Evolutionary conservation across 2,888 invertebrate species (phyloP).

Genomic region (Eristalis tenax): DNA sequence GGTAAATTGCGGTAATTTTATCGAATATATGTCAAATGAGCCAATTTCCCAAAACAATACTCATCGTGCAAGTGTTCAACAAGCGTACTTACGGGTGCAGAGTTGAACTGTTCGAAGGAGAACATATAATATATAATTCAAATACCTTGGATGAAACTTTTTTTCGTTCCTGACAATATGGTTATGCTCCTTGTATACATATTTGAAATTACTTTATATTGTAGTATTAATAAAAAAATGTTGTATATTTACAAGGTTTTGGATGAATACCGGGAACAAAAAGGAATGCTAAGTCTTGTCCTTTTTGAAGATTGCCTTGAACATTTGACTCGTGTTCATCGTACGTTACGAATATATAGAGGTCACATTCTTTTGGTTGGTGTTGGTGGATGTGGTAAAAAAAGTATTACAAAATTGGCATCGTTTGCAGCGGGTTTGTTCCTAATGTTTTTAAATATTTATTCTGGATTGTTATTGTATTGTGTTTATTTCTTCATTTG

Average conservation of each 20-base stretch:
- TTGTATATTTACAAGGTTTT: slow-evolving; percentile 84
- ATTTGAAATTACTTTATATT: neutral
- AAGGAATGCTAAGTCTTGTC: slow-evolving; percentile 89
- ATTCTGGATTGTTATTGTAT: neutral
- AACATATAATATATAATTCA: no score
- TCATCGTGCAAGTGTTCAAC: no score
- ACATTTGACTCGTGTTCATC: slow-evolving; percentile 93
- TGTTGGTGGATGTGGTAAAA: slow-evolving; percentile 94
- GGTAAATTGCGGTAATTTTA: no score
- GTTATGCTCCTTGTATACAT: neutral
- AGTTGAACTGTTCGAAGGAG: no score
- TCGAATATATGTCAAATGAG: no score
- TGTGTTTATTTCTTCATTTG: neutral
- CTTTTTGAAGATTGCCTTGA: slow-evolving; percentile 96
- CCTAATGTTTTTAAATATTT: neutral
- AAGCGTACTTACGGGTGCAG: no score
- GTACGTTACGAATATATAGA: slow-evolving; percentile 88
- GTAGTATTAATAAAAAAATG: neutral
- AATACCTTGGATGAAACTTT: no score
- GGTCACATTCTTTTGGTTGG: slow-evolving; percentile 94
- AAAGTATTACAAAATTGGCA: slow-evolving; percentile 89
- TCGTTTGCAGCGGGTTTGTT: slow-evolving; percentile 89
- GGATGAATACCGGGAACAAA: slow-evolving; percentile 91
- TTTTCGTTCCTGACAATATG: no score
- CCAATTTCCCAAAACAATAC: no score